Conservation (phyloP, 2,113 vertebrate genomes). For the Semnornis frantzii region DNA sequence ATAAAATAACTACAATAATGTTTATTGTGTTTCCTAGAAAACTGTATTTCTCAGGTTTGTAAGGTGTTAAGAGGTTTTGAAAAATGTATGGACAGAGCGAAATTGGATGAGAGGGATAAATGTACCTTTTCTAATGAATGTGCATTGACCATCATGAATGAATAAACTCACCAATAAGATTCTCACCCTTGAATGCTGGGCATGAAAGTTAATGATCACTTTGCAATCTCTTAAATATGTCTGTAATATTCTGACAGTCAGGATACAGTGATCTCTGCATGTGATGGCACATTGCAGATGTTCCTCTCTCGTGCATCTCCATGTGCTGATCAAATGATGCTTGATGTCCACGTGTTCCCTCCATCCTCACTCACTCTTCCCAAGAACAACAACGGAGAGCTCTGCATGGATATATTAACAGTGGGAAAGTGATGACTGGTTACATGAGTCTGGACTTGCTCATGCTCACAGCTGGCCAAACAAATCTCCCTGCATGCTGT, state of each 20-base stretch:
- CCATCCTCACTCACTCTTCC: not conserved
- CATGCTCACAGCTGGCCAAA: conserved; percentile 55
- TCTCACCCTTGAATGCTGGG: not conserved
- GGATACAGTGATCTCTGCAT: not conserved
- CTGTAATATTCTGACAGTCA: not conserved
- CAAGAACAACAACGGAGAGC: conserved; percentile 9
- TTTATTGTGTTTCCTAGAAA: not conserved
- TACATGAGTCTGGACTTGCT: conserved; percentile 63
- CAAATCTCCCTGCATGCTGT: conserved; percentile 30
- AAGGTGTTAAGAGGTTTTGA: not conserved
- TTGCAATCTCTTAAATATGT: not conserved
- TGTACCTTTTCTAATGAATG: not conserved
- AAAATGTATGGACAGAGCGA: not conserved
- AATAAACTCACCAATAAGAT: not conserved
- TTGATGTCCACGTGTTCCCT: not conserved
- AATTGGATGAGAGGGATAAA: not conserved
- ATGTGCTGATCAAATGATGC: not conserved
- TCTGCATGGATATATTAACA: conserved; percentile 17
- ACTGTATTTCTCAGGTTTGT: not conserved
- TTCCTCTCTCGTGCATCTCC: not conserved
- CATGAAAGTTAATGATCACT: not conserved
- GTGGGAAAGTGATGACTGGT: conserved; percentile 46
- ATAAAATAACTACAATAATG: not conserved
- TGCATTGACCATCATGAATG: not conserved
- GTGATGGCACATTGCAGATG: not conserved